phyloP scores from a whole-genome alignment of 2,113 vertebrate genomes.

The Colossoma macropomum region DNA sequence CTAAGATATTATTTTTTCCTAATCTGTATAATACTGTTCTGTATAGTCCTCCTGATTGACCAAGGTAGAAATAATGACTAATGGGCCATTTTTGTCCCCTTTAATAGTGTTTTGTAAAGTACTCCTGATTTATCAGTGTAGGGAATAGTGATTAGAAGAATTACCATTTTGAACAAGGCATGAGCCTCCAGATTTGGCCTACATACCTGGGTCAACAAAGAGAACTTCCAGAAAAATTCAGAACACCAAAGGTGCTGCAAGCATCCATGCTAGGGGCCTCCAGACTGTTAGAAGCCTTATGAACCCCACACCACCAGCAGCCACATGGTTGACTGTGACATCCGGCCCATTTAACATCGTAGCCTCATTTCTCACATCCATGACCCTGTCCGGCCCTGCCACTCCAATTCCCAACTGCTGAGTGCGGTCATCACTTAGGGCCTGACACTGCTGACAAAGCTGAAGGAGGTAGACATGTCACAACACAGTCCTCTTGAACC shows the following conservation, averaged over 20 bases:
- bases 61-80: neutral
- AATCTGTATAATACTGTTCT: too few relatives aligned
- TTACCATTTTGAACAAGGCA: neutral
- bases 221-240: neutral
- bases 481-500: constrained; percentile 39
- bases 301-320: neutral
- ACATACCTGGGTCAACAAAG: neutral
- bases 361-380: constrained; percentile 29
- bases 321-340: constrained; percentile 45
- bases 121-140: neutral
- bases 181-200: too few relatives aligned
- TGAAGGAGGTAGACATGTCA: constrained; percentile 48
- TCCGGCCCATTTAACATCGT: constrained; percentile 16
- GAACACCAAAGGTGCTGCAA: constrained; percentile 7
- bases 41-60: neutral
- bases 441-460: constrained; percentile 36
- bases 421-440: neutral
- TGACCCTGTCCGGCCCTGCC: constrained; percentile 23
- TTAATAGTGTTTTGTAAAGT: neutral
- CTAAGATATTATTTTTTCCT: too few relatives aligned
- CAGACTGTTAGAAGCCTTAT: neutral
- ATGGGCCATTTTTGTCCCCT: too few relatives aligned
- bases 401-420: constrained; percentile 3
- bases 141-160: neutral
- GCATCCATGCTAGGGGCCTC: neutral